Conservation (phyloP, 2,797 vertebrate species). For the Vespertilio murinus region DNA sequence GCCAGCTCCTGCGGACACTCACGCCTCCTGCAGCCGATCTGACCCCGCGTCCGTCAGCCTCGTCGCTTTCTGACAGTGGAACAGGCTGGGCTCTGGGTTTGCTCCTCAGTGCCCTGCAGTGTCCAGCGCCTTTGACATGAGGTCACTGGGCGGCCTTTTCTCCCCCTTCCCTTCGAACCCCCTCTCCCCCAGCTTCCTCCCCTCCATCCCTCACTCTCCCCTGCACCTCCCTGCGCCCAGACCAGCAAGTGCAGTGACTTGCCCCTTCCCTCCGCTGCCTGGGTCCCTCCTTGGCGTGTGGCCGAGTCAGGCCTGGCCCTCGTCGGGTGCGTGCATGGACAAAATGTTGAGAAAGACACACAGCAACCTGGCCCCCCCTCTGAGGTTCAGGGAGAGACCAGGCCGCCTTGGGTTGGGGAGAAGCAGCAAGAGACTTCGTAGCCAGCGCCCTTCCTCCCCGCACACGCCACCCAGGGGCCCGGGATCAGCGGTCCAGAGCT, state of each 20-base stretch:
- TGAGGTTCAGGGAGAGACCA: background rate
- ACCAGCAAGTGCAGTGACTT: background rate
- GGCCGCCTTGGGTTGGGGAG: rapidly evolving
- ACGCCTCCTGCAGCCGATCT: rapidly evolving
- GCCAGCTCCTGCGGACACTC: background rate
- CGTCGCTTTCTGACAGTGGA: background rate
- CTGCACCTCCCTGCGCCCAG: background rate
- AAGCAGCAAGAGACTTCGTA: rapidly evolving
- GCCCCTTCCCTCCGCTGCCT: background rate
- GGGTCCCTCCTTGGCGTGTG: background rate
- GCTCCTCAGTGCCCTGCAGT: too few species aligned
- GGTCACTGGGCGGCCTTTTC: background rate
- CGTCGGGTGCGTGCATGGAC: rapidly evolving
- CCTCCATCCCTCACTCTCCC: background rate
- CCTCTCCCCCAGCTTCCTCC: rapidly evolving
- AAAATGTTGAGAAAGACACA: rapidly evolving
- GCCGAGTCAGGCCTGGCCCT: background rate
- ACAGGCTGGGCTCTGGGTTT: background rate
- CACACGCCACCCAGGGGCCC: rapidly evolving
- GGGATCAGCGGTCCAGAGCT: too few species aligned
- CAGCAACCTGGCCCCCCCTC: background rate
- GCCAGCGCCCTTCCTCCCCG: too few species aligned
- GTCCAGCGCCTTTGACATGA: rapidly evolving
- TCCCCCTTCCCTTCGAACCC: background rate
- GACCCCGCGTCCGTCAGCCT: rapidly evolving